Evolutionary conservation across 2,797 vertebrate genomes (phyloP), one percentile per base, ranked within the genome.

Genomic region (Molossus alvarezi): DNA sequence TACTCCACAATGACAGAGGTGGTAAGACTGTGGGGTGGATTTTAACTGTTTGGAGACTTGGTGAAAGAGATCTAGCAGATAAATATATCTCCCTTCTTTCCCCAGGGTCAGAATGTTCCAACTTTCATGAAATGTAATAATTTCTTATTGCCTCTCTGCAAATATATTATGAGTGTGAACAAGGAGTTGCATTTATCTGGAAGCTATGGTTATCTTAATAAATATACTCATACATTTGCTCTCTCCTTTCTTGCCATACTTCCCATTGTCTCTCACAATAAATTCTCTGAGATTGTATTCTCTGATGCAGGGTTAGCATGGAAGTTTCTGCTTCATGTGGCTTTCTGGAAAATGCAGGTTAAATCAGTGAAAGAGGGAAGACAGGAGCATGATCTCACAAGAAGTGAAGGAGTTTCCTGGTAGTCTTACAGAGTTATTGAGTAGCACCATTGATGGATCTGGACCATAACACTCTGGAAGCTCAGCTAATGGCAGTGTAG

Each of bases 271-370:
- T 9, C 60, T 60, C 12, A 80, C 18, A n/a, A 72, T n/a, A n/a
- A n/a, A n/a, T n/a, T n/a, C n/a, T n/a, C n/a, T n/a, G n/a, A n/a
- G n/a, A n/a, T n/a, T n/a, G n/a, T n/a, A n/a, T n/a, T n/a, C n/a
- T n/a, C n/a, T n/a, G n/a, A n/a, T n/a, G n/a, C n/a, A n/a, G n/a
- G 3, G 27, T 75, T 85, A 60, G 20, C 55, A 76, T 37, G 27
- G 41, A 81, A 62, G 7, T n/a, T 33, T 45, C 41, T 85, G 64
- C 8, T 65, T 80, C 20, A 13, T 48, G 41, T 6, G 41, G n/a
- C 62, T 90, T 87, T 76, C 53, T 81, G 75, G 60, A 62, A 81
- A 90, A 82, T 41, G 37, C n/a, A 69, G 33, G 27, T 27, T 62
- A 90, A 90, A 29, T 90, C 37, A 89, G 2, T 20, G 25, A 53